Evolutionary conservation across 2,113 vertebrate species (phyloP), one percentile per base, ranked within the genome.

Genomic region (Pygoscelis adeliae): DNA sequence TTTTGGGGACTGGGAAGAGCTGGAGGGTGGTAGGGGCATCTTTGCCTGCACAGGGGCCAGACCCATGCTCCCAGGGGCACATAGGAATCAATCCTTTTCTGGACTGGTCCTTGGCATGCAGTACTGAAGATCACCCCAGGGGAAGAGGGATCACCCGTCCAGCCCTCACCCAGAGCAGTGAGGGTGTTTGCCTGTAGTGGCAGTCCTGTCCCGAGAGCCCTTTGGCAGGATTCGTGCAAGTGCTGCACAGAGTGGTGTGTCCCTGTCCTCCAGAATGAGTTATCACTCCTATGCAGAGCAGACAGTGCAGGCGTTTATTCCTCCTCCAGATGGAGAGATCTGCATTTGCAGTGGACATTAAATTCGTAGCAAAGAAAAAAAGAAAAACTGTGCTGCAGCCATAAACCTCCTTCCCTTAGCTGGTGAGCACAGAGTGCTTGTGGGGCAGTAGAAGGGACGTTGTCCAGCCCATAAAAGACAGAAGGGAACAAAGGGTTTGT

Each of bases 301-400:
- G 86, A 46, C 53, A 69, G 58, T 27, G 69, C 82, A 70, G 77
- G 93, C 9, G 1, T 36, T 72, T 42, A 47, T 15, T 61, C 74
- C 66, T 59, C 42, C 65, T 84, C 65, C 83, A 78, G 52, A 55
- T 53, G 72, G 77, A 81, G 83, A 87, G 89, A 92, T 84, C 72
- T 94, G 87, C 87, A 72, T 89, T 89, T 76, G 70, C 95, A 80
- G 84, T 56, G 90, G 65, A 61, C 78, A 83, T 76, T 61, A 93
- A 93, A 86, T 56, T 44, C 8, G 2, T 36, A 56, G 78, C 61
- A 36, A 91, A 23, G 53, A 32, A 85, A 87, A 91, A 70, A 78
- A 56, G n/a, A 52, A 69, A 72, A 36, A 6, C 4, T 1, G 2
- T 49, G 36, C 84, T 91, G 84, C 93, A 94, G 78, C 49, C 74